Evolutionary conservation across 2,888 invertebrate species (phyloP), one percentile per base, ranked within the genome.

Genomic region (Cataglyphis altisquamis): DNA sequence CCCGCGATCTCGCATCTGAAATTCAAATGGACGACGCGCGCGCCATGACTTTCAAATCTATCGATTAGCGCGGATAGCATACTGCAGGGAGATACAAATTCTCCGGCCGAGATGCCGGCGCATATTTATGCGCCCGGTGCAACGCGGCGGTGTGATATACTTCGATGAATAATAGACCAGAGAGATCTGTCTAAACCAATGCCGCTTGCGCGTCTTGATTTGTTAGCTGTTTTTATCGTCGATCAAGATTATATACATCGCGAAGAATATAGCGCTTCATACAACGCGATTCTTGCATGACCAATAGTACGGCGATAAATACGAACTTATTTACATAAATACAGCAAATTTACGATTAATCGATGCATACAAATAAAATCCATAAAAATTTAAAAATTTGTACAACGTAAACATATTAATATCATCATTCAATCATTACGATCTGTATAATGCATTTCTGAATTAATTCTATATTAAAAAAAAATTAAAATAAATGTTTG

Each of bases 11-110:
- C 86, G 70, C 87, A 88, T 90, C 86, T 90, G 89, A 90, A 90
- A 85, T 90, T 90, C 89, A 90, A 90, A 90, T 90, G 83, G 62
- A 67, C 87, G 86, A 62, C 70, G 78, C 85, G 78, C 86, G 78
- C 86, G 85, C 84, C 90, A 90, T 90, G 90, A 90, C 90, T 90
- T 90, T 90, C 90, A 90, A 90, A 90, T 90, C 90, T 86, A 90
- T 89, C 90, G 90, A 90, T 90, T 89, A 89, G 90, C 88, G 90
- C 86, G 83, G 87, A 85, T 86, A 87, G 83, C 83, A 82, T 82
- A 77, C 83, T 74, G 84, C 78, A 81, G 74, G 83, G 72, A 84
- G 87, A 84, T 90, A 90, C 90, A 90, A 89, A 88, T 90, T 85
- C 87, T 81, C 67, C 83, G 81, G 70, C 18, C 85, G 86, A 86